phyloP scores from a whole-genome alignment of 2,888 invertebrate species.

The Kuschelorhynchus macadamiae region DNA sequence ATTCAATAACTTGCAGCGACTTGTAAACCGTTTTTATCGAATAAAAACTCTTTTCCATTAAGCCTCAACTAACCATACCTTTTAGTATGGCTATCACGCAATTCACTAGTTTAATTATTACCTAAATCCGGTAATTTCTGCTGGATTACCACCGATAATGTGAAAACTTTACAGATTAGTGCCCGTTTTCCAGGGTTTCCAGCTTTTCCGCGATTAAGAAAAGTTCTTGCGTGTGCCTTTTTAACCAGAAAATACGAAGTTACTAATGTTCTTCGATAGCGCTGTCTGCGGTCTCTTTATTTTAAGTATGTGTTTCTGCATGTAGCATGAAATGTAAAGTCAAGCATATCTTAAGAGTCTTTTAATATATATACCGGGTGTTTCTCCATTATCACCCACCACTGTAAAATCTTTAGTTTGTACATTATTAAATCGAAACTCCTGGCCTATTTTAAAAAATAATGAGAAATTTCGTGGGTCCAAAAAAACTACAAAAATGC shows the following conservation, averaged over 20 bases:
- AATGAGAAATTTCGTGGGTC: too few species aligned
- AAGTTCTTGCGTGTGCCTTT: constrained; percentile 35
- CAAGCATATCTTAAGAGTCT: too few species aligned
- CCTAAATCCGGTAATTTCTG: constrained; percentile 40
- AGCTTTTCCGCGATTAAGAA: constrained; percentile 37
- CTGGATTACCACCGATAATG: constrained; percentile 43
- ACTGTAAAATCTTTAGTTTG: too few species aligned
- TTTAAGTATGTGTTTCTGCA: not conserved
- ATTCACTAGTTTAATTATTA: constrained; percentile 34
- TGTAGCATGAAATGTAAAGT: too few species aligned
- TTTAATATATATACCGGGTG: too few species aligned
- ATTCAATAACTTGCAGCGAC: too few species aligned
- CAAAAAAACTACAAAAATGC: too few species aligned
- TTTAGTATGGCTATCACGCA: constrained; percentile 36
- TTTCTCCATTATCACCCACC: too few species aligned
- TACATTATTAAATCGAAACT: too few species aligned
- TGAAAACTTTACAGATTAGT: constrained; percentile 42
- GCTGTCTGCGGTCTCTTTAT: not conserved
- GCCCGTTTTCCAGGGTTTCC: constrained; percentile 24
- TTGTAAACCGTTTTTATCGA: too few species aligned
- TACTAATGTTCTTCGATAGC: not conserved
- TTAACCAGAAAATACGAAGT: constrained; percentile 1
- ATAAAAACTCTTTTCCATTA: not conserved
- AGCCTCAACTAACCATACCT: constrained; percentile 6
- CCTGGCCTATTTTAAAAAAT: too few species aligned